Evolutionary conservation across 2,797 vertebrate genomes (phyloP).

Genomic region (Gallinago stenura): DNA sequence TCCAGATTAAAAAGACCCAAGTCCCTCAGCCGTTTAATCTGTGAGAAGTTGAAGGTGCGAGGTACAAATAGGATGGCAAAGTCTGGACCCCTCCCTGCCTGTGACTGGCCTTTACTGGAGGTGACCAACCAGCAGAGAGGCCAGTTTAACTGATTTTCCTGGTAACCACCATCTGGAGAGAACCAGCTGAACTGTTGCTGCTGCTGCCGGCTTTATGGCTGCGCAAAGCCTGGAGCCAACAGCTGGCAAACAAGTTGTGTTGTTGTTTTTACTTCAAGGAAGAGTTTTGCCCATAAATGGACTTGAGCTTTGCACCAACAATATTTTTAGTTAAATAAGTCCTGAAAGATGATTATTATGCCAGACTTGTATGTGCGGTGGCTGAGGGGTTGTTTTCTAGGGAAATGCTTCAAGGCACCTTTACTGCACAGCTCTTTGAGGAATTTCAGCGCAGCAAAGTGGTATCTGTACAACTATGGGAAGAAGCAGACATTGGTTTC

Average conservation of each 20-base stretch:
- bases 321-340: conserved; percentile 50
- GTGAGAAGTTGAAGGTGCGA: neutral
- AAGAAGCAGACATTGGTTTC: neutral
- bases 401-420: neutral
- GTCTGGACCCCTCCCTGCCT: neutral
- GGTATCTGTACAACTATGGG: neutral
- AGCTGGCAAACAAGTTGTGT: conserved; percentile 26
- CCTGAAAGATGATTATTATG: neutral
- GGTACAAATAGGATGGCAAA: neutral
- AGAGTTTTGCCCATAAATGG: conserved; percentile 52
- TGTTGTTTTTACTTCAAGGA: neutral
- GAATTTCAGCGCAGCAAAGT: neutral
- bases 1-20: too few species aligned
- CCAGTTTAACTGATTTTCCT: neutral
- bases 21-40: too few species aligned
- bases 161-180: neutral
- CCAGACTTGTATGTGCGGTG: neutral
- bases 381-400: neutral
- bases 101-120: neutral
- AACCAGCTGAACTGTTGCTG: neutral
- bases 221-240: neutral
- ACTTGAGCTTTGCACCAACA: neutral
- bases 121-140: neutral
- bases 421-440: neutral
- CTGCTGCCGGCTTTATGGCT: neutral